A percentile compares a stretch with the other conserved stretches of the same genome.
Conservation (phyloP, 2,113 vertebrate genomes). For the Deroptyus accipitrinus region DNA sequence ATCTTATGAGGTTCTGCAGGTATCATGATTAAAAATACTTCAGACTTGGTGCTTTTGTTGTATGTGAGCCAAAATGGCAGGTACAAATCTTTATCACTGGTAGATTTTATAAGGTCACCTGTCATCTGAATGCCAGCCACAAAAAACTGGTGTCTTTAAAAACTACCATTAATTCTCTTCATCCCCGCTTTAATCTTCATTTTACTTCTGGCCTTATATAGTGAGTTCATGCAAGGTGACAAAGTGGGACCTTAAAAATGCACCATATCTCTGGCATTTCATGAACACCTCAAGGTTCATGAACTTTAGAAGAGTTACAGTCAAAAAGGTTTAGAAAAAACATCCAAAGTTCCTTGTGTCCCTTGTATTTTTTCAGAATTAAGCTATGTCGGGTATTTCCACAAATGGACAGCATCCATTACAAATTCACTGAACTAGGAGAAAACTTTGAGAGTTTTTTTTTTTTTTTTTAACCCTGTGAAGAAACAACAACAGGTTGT, state of each 20-base stretch:
- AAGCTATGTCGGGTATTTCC: constrained; percentile 44
- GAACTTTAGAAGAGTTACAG: constrained; percentile 1
- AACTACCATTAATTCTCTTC: not conserved
- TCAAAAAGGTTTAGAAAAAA: constrained; percentile 29
- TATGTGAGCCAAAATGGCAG: not conserved
- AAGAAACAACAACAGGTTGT: not conserved
- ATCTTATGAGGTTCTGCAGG: not conserved
- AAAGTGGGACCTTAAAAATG: constrained; percentile 47
- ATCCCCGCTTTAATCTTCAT: not conserved
- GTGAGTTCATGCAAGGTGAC: constrained; percentile 41
- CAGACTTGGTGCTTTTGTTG: not conserved
- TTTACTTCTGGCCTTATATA: constrained; percentile 7
- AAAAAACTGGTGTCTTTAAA: not conserved
- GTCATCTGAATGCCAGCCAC: not conserved
- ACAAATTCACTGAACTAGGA: constrained; percentile 39
- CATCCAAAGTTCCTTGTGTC: not conserved
- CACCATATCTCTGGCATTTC: constrained; percentile 47
- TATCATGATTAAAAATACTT: constrained; percentile 17
- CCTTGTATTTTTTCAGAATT: constrained; percentile 44
- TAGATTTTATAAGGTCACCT: constrained; percentile 25
- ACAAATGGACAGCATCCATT: not conserved
- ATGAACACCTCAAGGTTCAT: not conserved
- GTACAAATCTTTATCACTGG: not conserved
- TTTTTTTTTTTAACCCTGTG: not conserved
- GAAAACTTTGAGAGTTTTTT: not conserved